Percentiles rank a stretch among this genome's conserved stretches.
Evolutionary conservation across 1,140 invertebrate species (phyloP).

Genomic region (Heliconius hermathena): DNA sequence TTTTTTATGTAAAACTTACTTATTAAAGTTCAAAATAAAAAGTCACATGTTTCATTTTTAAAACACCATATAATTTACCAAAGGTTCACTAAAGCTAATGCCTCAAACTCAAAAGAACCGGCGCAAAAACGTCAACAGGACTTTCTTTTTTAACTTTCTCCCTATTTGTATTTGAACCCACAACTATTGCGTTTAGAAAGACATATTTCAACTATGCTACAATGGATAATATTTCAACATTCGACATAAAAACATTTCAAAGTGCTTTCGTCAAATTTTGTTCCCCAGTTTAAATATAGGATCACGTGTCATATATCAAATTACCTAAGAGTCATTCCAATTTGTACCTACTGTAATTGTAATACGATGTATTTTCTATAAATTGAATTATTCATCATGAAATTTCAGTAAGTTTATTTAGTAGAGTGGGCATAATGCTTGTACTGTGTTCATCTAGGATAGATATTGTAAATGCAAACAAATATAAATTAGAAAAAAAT

Average conservation of each 20-base stretch:
- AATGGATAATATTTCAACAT: not conserved
- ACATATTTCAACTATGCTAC: not conserved
- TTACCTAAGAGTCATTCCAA: not conserved
- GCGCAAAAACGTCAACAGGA: no score
- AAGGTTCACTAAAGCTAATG: no score
- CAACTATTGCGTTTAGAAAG: not conserved
- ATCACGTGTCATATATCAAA: slow-evolving; percentile 1
- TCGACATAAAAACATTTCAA: not conserved
- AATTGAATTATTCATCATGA: not conserved
- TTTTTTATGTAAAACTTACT: no score
- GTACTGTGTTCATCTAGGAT: not conserved
- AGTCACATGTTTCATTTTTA: no score
- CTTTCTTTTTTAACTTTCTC: no score
- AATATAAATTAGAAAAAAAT: no score
- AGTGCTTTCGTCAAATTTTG: not conserved
- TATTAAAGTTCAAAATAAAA: no score
- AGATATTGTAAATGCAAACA: not conserved
- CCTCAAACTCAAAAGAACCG: no score
- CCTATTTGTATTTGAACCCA: not conserved
- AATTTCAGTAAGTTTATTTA: slow-evolving; percentile 6
- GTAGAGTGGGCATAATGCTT: slow-evolving; percentile 4
- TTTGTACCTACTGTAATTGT: not conserved
- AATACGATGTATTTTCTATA: not conserved
- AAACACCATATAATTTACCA: no score
- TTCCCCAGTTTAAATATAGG: not conserved